Base-by-base conservation (phyloP, 2,113 vertebrate species). In the Columba janthina region DNA sequence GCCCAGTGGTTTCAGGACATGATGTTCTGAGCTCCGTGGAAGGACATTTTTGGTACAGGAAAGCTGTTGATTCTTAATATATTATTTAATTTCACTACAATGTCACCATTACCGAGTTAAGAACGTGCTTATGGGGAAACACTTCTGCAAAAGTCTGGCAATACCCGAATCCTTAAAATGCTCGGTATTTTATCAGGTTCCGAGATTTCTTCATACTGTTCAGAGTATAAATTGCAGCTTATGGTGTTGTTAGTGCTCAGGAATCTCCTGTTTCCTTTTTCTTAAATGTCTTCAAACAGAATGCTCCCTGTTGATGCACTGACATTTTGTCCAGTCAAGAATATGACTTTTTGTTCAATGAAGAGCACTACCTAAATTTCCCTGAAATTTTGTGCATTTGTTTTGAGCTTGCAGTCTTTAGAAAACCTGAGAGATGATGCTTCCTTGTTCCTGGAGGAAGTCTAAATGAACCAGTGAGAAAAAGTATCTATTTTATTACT, bases 221-320 rank as follows among this genome's bases (percentile, higher is more conserved):
- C 32, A 56, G 31, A 46, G 18, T 12, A 40, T 73, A 54, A 79
- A 44, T 38, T 48, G 10, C 65, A 58, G 8, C 1, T 72, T 79
- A 31, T 6, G 69, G 17, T 69, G 8, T 22, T 87, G n/a, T 24
- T 85, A 61, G 11, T 34, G 24, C 54, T 34, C 12, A 54, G 38
- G 12, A 26, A 60, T 89, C 51, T 69, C 6, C 28, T 28, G 7
- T 60, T 70, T 64, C 25, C 6, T 81, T 73, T 80, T 58, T 46
- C 25, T 75, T 74, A 13, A 48, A 21, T 4, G 15, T 66, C 20
- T 31, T 77, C 19, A 51, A 28, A 31, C 10, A 50, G 75, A 84
- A n/a, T 19, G 14, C 0, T 0, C 21, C 25, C 34, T 70, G 22
- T 44, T 46, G 31, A 42, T 65, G 11, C 11, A 15, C 0, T 91